phyloP scores from a whole-genome alignment of 1,140 invertebrate genomes.

The Glossosoma conforme region DNA sequence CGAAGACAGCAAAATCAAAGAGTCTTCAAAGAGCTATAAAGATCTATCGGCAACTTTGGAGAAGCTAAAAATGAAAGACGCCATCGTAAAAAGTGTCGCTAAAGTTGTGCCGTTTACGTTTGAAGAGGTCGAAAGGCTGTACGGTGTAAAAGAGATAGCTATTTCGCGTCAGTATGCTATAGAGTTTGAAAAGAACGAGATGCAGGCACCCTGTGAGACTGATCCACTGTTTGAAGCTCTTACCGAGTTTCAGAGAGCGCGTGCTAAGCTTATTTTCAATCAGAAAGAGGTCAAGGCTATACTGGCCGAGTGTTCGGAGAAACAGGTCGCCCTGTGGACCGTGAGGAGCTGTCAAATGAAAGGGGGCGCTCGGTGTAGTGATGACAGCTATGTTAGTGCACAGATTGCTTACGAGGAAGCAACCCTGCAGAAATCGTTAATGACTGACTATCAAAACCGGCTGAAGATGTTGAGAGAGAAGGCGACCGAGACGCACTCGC shows the following conservation, averaged over 20 bases:
- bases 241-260: constrained; percentile 23
- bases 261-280: constrained; percentile 19
- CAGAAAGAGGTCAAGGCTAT: constrained; percentile 13
- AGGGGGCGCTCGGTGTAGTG: constrained; percentile 9
- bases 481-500: constrained; percentile 24
- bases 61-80: constrained; percentile 5
- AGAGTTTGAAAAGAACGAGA: constrained; percentile 21
- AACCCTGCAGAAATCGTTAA: constrained; percentile 8
- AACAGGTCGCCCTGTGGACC: constrained; percentile 16
- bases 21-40: constrained; percentile 8
- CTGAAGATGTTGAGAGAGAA: constrained; percentile 19
- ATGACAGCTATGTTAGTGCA: constrained; percentile 10
- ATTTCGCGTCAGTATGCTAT: constrained; percentile 8
- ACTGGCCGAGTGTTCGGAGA: constrained; percentile 7
- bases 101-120: constrained; percentile 21
- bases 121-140: constrained; percentile 23
- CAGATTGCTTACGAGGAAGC: constrained; percentile 19
- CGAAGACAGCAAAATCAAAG: constrained; percentile 2
- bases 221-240: constrained; percentile 27
- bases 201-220: constrained; percentile 12
- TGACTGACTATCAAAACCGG: constrained; percentile 19
- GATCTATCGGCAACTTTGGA: constrained; percentile 10
- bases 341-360: constrained; percentile 15
- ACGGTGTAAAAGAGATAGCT: constrained; percentile 24
- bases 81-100: background rate